Conservation (phyloP, 2,797 vertebrate species). For the Sebastes reedi region DNA sequence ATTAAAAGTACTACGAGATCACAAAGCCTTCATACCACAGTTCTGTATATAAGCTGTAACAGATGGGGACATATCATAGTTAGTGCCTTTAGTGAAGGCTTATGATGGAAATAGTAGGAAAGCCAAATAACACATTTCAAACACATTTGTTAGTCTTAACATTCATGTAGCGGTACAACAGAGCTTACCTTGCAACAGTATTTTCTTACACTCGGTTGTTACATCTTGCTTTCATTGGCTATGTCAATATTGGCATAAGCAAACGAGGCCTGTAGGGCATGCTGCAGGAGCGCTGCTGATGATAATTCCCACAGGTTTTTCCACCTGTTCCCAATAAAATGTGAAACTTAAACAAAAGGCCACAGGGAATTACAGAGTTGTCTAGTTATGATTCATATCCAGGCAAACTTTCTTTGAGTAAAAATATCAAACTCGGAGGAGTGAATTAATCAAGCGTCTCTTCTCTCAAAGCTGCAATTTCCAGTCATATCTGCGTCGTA, state of each 20-base stretch:
- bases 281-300: not conserved
- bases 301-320: not conserved
- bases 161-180: not conserved
- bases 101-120: not conserved
- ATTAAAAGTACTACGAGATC: not conserved
- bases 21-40: not conserved
- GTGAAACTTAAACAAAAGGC: slow-evolving; percentile 12
- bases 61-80: slow-evolving; percentile 7
- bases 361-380: not conserved
- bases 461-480: slow-evolving; percentile 14
- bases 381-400: not conserved
- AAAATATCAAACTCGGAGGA: not conserved
- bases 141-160: not conserved
- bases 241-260: slow-evolving; percentile 43
- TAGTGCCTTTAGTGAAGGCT: not conserved
- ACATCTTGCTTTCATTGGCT: not conserved
- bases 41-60: not conserved
- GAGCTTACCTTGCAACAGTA: not conserved
- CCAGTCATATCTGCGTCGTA: slow-evolving; percentile 25
- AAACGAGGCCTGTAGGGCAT: not conserved
- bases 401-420: not conserved
- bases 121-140: not conserved
- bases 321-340: not conserved
- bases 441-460: slow-evolving; percentile 13
- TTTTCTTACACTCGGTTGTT: not conserved